Conservation (phyloP, 2,888 invertebrate species). For the Noctuana brunneofusca region DNA sequence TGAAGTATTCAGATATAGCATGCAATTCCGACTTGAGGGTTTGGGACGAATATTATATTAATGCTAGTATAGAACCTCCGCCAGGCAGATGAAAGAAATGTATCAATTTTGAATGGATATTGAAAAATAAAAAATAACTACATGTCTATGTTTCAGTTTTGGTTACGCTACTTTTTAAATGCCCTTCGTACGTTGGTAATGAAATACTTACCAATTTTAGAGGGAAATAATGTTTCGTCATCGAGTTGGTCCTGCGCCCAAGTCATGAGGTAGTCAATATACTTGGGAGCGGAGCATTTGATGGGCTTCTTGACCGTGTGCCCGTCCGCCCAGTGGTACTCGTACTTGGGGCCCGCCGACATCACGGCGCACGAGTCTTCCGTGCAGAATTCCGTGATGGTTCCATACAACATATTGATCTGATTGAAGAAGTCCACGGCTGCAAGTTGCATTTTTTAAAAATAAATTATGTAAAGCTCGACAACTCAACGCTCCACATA, state of each 20-base stretch:
- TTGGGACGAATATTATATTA: too few species aligned
- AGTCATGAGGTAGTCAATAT: conserved; percentile 99
- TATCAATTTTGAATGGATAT: too few species aligned
- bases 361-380: conserved; percentile 98
- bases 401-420: conserved; percentile 99
- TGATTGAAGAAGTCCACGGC: conserved; percentile 99
- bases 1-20: too few species aligned
- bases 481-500: too few species aligned
- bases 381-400: conserved; percentile 99
- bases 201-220: conserved; percentile 89
- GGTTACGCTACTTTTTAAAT: too few species aligned
- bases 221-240: conserved; percentile 98
- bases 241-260: conserved; percentile 99
- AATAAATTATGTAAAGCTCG: too few species aligned
- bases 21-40: too few species aligned
- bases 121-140: too few species aligned
- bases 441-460: conserved; percentile 67
- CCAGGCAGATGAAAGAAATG: too few species aligned
- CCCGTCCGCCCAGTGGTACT: conserved; percentile 99
- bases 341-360: conserved; percentile 99
- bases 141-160: too few species aligned
- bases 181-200: not conserved
- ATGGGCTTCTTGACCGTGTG: conserved; percentile 99
- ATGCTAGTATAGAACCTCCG: too few species aligned
- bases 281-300: conserved; percentile 99